Evolutionary conservation across 2,888 invertebrate genomes (phyloP).

Genomic region (Drosophila paramelanica): DNA sequence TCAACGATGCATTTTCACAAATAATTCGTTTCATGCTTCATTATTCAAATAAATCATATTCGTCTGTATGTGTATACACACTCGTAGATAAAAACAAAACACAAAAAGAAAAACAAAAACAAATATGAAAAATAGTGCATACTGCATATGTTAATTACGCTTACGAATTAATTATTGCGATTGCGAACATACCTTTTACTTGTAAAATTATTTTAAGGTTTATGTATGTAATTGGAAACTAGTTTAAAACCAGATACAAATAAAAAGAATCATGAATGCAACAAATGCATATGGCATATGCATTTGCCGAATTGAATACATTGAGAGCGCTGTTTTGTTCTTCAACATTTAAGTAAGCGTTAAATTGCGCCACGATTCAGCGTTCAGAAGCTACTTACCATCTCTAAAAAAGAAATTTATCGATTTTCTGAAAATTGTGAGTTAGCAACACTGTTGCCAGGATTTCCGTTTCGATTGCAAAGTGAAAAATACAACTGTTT

Average conservation of each 20-base stretch:
- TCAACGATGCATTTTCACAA: slow-evolving; percentile 45
- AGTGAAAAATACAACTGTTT: background rate
- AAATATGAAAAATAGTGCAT: slow-evolving; percentile 30
- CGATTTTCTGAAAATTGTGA: background rate
- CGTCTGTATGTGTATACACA: slow-evolving; percentile 27
- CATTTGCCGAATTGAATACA: slow-evolving; percentile 30
- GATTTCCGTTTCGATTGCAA: background rate
- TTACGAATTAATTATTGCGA: slow-evolving; percentile 52
- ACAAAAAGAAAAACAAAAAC: background rate
- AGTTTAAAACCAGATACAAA: slow-evolving; percentile 53
- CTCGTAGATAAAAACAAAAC: background rate
- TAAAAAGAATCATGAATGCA: slow-evolving; percentile 50
- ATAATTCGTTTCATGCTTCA: slow-evolving; percentile 40
- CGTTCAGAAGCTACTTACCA: background rate
- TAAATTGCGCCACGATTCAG: background rate
- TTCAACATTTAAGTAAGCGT: background rate
- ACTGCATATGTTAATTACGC: slow-evolving; percentile 55
- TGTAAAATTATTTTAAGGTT: slow-evolving; percentile 55
- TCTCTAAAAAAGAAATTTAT: background rate
- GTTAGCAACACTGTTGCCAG: background rate
- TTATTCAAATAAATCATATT: slow-evolving; percentile 24
- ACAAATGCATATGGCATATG: slow-evolving; percentile 22
- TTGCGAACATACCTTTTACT: slow-evolving; percentile 54
- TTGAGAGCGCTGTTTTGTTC: slow-evolving; percentile 6
- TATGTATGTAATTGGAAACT: slow-evolving; percentile 61